Evolutionary conservation across 2,888 invertebrate species (phyloP).

Genomic region (Aelia acuminata): DNA sequence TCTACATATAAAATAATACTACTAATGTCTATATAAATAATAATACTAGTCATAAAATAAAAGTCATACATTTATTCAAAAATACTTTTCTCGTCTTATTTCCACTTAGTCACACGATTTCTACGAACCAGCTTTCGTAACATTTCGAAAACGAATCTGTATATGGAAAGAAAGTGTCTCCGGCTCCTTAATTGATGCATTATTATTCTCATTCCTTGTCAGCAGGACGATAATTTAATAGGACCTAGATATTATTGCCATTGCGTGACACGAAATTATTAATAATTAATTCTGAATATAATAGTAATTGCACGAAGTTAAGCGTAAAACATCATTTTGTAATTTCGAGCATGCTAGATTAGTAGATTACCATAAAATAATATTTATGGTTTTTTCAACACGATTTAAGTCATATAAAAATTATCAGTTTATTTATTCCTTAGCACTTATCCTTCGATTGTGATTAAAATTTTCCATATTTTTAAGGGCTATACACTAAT

Average conservation of each 20-base stretch:
- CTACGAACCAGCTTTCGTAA: conserved; percentile 1
- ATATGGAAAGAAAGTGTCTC: conserved; percentile 28
- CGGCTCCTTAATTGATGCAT: background rate
- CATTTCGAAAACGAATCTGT: conserved; percentile 33
- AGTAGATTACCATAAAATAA: too few species aligned
- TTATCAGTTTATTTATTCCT: too few species aligned
- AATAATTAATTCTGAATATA: background rate
- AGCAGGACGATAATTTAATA: background rate
- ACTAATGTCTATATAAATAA: too few species aligned
- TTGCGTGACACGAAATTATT: background rate
- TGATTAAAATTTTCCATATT: too few species aligned
- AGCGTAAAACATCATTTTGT: too few species aligned
- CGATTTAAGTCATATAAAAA: too few species aligned
- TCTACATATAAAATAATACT: too few species aligned
- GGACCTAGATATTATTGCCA: background rate
- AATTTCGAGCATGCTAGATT: too few species aligned
- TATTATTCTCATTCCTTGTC: conserved; percentile 8
- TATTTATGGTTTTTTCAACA: too few species aligned
- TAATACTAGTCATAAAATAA: background rate
- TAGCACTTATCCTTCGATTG: too few species aligned
- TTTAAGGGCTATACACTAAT: too few species aligned
- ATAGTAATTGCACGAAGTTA: too few species aligned
- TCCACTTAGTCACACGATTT: conserved; percentile 38
- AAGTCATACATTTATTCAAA: background rate
- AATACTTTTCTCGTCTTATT: background rate